Conservation (phyloP, 2,888 invertebrate species). For the Agrotis puta region DNA sequence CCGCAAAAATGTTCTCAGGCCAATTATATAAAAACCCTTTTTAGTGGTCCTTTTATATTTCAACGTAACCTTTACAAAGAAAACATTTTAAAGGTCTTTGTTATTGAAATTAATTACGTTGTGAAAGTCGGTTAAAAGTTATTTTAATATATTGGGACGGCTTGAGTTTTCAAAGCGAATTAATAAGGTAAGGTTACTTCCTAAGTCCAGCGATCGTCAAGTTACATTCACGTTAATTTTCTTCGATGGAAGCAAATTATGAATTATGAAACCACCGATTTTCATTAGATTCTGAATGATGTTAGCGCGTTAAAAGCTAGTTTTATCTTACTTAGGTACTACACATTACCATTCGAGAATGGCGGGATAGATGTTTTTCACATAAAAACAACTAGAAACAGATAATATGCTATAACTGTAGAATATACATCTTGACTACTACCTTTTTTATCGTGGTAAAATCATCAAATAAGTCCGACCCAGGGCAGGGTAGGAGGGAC, state of each 20-base stretch:
- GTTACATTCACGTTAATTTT: not conserved
- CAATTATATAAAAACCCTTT: conserved; percentile 57
- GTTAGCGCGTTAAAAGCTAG: too few relatives aligned
- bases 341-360: too few relatives aligned
- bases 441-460: too few relatives aligned
- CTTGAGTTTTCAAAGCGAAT: conserved; percentile 1
- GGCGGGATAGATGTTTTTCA: too few relatives aligned
- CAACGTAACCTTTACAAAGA: conserved; percentile 32
- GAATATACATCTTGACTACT: too few relatives aligned
- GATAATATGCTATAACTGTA: too few relatives aligned
- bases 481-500: too few relatives aligned
- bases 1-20: conserved; percentile 32
- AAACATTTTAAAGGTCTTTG: conserved; percentile 49
- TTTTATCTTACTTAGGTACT: too few relatives aligned
- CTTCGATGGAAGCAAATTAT: not conserved
- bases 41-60: conserved; percentile 36
- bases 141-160: conserved; percentile 7
- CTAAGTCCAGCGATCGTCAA: not conserved
- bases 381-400: too few relatives aligned
- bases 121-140: conserved; percentile 32
- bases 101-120: conserved; percentile 54
- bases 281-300: too few relatives aligned
- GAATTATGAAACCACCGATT: too few relatives aligned
- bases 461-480: too few relatives aligned
- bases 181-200: not conserved